Base-by-base conservation (phyloP, 2,797 vertebrate genomes). In the Phalanger gymnotis region DNA sequence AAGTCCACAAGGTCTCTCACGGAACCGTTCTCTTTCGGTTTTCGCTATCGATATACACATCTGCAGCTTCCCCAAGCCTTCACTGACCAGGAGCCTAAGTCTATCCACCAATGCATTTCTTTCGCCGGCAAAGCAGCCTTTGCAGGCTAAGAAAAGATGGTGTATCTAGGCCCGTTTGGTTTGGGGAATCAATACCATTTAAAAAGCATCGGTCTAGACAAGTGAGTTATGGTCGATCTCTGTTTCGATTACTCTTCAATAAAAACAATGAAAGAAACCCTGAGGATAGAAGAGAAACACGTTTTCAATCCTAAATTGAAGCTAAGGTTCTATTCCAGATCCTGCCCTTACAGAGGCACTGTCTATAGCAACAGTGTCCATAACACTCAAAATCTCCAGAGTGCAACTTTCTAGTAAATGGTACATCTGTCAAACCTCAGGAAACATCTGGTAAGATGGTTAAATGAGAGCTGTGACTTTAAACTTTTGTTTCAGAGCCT, bases 391-490 rank as follows among this genome's bases (percentile, higher is more conserved):
- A 94, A 40, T 98, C 99, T 98, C 98, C 95, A 95, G 98, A 98
- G 98, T 58, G 0, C 96, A 97, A 98, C 99, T 98, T 98, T 98
- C 98, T 98, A 99, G 98, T 98, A 99, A 99, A 98, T 53, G 98
- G 97, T 95, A 95, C 98, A 98, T 98, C 98, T 98, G 98, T 98
- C 98, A 97, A 98, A 97, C 98, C 98, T 98, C 98, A 99, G 99
- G 99, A 99, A 99, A 99, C 99, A 99, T 99, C 99, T 99, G 99
- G 99, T 97, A 99, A 98, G 98, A 98, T 51, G 94, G 98, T 98
- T 98, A 97, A 98, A 98, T 56, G 95, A 97, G 97, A 97, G 96
- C 96, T 98, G 95, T 3, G 54, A 96, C 95, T 97, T 97, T 90
- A 95, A 97, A 96, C 96, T 95, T 98, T 95, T 98, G 94, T 98